Base-by-base conservation (phyloP, 1,140 invertebrate species). In the Planococcus citri region DNA sequence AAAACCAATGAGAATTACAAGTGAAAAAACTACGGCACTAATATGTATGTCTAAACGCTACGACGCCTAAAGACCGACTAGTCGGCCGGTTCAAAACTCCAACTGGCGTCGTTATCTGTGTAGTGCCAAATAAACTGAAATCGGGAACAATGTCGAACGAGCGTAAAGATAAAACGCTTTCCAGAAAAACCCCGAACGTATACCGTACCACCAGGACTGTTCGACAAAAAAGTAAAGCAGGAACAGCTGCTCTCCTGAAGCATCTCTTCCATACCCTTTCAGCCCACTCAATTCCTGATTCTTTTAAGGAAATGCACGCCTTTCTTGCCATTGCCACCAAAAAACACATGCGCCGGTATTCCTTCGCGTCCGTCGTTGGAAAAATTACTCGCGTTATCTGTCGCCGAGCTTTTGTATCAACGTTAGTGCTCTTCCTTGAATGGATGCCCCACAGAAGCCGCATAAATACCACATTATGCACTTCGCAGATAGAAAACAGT, bases 71-170 rank as follows among this genome's bases (percentile, higher is more conserved):
- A 25, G 21, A 64, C 60, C 60, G 60, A 64, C 60, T 64, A 21
- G 25, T 27, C 22, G 60, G 60, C 60, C 60, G 60, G 60, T 64
- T 64, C 3, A 25, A 17, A 64, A 64, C 60, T 64, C 22, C 20
- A 64, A 64, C 60, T 64, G 60, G 60, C 60, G 60, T 64, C 60
- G 60, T 64, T 64, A 64, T 64, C 60, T 64, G 60, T 25, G 24
- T 17, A 64, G 60, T 64, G 60, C 60, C 60, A 64, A 64, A 64
- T 64, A 64, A 64, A 64, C 60, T 64, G 22, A 27, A 64, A 25
- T 64, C 60, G 60, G 25, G 25, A 64, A 64, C 60, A 64, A 64
- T 64, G 60, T 20, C 21, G 60, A 64, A 27, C 60, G 60, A 51
- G 41, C 41, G 41, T 51, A 51, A 20, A 51, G 41, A 51, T 51